phyloP scores from a whole-genome alignment of 2,888 invertebrate species.

The Lottia gigantea region DNA sequence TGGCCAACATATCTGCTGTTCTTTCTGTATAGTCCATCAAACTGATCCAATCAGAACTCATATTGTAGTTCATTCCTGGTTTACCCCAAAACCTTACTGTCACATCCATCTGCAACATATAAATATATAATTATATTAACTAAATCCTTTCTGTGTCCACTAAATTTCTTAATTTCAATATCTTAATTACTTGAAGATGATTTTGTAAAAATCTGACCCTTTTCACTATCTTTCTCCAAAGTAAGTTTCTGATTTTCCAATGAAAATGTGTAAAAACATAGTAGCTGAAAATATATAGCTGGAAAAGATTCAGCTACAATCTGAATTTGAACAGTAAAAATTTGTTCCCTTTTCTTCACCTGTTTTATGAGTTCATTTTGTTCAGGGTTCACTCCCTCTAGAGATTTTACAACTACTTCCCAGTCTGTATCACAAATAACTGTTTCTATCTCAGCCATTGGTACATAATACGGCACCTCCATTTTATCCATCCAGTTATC shows the following conservation, averaged over 20 bases:
- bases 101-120: constrained; percentile 1
- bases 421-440: constrained; percentile 45
- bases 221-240: too few species aligned
- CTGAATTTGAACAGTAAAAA: too few species aligned
- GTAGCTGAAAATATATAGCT: too few species aligned
- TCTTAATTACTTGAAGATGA: too few species aligned
- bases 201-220: too few species aligned
- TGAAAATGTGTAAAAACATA: too few species aligned
- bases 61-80: background rate
- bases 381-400: too few species aligned
- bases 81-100: background rate
- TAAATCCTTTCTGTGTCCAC: background rate
- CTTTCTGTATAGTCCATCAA: constrained; percentile 27
- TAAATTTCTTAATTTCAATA: too few species aligned
- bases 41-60: constrained; percentile 31
- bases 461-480: constrained; percentile 36
- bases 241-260: too few species aligned
- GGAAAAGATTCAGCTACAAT: too few species aligned
- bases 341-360: too few species aligned
- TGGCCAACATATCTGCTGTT: constrained; percentile 20
- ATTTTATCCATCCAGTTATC: constrained; percentile 33
- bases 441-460: constrained; percentile 34
- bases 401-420: constrained; percentile 14
- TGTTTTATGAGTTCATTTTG: too few species aligned
- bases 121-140: background rate